These are phyloP conservation scores for Seriola rivoliana DNA, from an alignment of 2,113 vertebrate species.

Conservation along the genomic window DNA sequence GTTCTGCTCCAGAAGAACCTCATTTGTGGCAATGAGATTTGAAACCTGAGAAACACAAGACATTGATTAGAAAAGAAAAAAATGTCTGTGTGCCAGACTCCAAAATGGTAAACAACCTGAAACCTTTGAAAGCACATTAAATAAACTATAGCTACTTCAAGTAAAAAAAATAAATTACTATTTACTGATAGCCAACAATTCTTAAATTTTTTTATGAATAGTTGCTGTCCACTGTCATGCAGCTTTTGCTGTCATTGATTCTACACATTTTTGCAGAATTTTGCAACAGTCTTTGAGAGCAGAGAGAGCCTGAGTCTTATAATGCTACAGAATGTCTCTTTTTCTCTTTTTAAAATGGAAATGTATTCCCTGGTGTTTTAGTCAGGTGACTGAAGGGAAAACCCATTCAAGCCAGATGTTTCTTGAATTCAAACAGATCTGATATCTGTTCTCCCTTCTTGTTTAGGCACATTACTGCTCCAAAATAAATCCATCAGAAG, in stretches of 20 bases:
- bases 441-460: too few relatives aligned
- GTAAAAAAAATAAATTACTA: background rate
- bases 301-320: too few relatives aligned
- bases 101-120: background rate
- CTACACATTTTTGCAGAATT: too few relatives aligned
- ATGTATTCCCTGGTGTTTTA: background rate
- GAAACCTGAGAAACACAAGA: constrained; percentile 85
- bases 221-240: too few relatives aligned
- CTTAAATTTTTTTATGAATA: background rate
- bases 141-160: too few relatives aligned
- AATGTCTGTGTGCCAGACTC: background rate
- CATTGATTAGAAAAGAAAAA: background rate
- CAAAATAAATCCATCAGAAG: background rate
- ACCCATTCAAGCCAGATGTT: background rate
- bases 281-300: too few relatives aligned
- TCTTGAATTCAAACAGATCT: too few relatives aligned
- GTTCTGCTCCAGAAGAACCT: constrained; percentile 97
- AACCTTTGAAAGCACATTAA: background rate
- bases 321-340: too few relatives aligned
- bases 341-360: background rate
- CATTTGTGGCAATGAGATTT: constrained; percentile 95
- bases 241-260: too few relatives aligned
- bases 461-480: background rate
- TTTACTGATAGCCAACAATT: background rate
- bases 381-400: background rate